phyloP scores from a whole-genome alignment of 2,797 vertebrate genomes.

The Neoniphon sammara region DNA sequence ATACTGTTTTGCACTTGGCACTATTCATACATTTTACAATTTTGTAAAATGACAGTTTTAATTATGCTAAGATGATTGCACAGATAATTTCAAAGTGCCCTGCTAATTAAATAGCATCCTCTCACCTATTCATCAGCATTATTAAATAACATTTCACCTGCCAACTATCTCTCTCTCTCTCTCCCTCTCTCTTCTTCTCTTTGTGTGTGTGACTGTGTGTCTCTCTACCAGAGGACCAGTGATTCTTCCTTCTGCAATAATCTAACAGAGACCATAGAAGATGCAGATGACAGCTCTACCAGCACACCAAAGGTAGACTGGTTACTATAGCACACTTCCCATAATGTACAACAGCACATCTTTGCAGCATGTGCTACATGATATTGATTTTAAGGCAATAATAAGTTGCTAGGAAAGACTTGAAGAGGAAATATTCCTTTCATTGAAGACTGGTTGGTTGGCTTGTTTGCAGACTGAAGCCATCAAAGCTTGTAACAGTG shows the following conservation, averaged over 20 bases:
- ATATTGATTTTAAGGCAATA: background rate
- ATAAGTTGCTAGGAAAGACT: too few species aligned
- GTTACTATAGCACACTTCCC: background rate
- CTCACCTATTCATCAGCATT: background rate
- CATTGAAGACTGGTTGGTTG: background rate
- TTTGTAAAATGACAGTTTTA: too few species aligned
- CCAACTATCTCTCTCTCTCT: background rate
- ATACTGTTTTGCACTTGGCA: too few species aligned
- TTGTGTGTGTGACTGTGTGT: background rate
- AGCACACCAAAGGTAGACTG: conserved; percentile 73
- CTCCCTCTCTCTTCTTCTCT: conserved; percentile 3
- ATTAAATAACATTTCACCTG: background rate
- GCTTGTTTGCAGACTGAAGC: background rate
- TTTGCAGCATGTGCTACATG: background rate
- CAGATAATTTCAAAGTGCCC: background rate
- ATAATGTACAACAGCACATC: background rate
- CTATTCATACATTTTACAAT: too few species aligned
- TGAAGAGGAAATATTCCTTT: background rate
- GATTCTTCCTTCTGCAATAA: conserved; percentile 75
- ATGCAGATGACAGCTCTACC: conserved; percentile 67
- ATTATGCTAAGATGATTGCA: background rate
- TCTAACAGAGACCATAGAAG: conserved; percentile 71
- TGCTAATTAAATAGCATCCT: background rate
- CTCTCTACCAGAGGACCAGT: conserved; percentile 56
- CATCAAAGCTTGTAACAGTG: background rate